These are phyloP conservation scores for Solenodon paradoxus DNA, from an alignment of 2,113 vertebrate genomes.

Conservation along the genomic window DNA sequence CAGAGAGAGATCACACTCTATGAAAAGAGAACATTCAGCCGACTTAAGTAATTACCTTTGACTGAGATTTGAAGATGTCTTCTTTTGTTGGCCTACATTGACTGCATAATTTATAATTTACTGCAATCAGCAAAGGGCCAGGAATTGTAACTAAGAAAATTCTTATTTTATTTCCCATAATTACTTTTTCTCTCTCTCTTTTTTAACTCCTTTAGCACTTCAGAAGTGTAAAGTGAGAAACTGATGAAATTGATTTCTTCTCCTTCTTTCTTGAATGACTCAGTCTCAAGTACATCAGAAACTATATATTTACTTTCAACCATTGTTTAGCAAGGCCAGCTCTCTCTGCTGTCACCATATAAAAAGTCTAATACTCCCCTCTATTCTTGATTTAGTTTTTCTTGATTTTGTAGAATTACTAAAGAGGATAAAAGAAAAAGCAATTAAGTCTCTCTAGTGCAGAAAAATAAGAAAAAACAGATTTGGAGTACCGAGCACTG, in stretches of 20 bases:
- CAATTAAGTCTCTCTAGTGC: slow-evolving; percentile 65
- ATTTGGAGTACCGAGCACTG: slow-evolving; percentile 65
- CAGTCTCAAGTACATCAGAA: slow-evolving; percentile 19
- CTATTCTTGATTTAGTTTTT: slow-evolving; percentile 58
- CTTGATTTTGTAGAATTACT: slow-evolving; percentile 69
- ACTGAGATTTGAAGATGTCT: slow-evolving; percentile 98
- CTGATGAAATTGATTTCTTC: slow-evolving; percentile 67
- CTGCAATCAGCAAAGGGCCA: slow-evolving; percentile 87
- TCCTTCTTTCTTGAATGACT: slow-evolving; percentile 22
- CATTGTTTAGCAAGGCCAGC: not conserved
- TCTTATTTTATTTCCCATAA: slow-evolving; percentile 84
- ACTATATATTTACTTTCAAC: slow-evolving; percentile 16
- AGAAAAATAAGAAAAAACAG: slow-evolving; percentile 52
- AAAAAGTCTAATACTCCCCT: slow-evolving; percentile 32
- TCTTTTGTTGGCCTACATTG: slow-evolving; percentile 97
- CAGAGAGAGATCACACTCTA: slow-evolving; percentile 93
- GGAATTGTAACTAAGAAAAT: slow-evolving; percentile 86
- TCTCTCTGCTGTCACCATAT: not conserved
- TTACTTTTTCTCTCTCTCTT: slow-evolving; percentile 63
- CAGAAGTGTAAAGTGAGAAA: slow-evolving; percentile 68
- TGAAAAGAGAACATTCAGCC: slow-evolving; percentile 90
- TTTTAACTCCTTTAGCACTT: slow-evolving; percentile 72
- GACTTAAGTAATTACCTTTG: slow-evolving; percentile 98
- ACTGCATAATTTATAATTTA: slow-evolving; percentile 99
- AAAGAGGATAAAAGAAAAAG: slow-evolving; percentile 75